Percentiles rank a stretch among this genome's conserved stretches.
These are phyloP conservation scores for Macrophya alboannulata DNA, from an alignment of 2,888 invertebrate species.

Conservation along the genomic window DNA sequence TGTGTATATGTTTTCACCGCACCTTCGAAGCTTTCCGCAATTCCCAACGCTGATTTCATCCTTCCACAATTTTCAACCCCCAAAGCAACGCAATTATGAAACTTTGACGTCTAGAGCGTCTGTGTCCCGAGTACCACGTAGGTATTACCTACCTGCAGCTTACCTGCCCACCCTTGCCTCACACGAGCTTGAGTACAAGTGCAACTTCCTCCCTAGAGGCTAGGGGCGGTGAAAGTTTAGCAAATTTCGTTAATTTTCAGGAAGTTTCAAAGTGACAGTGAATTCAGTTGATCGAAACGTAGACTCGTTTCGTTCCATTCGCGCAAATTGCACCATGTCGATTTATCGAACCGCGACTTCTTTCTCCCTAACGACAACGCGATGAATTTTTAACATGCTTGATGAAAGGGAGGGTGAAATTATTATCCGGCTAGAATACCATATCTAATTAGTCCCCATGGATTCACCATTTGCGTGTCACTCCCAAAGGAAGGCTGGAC, in stretches of 20 bases:
- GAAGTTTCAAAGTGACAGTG: conserved; percentile 26
- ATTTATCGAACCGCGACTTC: conserved; percentile 38
- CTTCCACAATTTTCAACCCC: conserved; percentile 52
- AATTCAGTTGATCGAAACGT: conserved; percentile 50
- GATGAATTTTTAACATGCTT: conserved; percentile 49
- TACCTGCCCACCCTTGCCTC: conserved; percentile 28
- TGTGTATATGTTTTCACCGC: conserved; percentile 17
- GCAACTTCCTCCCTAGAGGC: conserved; percentile 40
- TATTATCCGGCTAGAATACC: conserved; percentile 35
- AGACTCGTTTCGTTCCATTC: conserved; percentile 31
- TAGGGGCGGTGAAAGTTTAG: conserved; percentile 19
- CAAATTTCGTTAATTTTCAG: conserved; percentile 41
- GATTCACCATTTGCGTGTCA: conserved; percentile 8
- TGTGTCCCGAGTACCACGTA: conserved; percentile 31
- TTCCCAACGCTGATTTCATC: conserved; percentile 50
- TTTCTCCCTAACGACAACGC: conserved; percentile 15
- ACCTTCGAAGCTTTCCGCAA: conserved; percentile 36
- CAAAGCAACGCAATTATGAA: conserved; percentile 53
- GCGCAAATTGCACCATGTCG: conserved; percentile 26
- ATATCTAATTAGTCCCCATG: conserved; percentile 40
- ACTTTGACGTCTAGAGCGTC: conserved; percentile 44
- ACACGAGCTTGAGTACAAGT: conserved; percentile 29
- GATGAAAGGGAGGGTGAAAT: conserved; percentile 31
- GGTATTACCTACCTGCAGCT: conserved; percentile 49
- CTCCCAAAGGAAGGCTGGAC: not conserved